Evolutionary conservation across 2,113 vertebrate species (phyloP).

Genomic region (Nothocercus nigrocapillus): DNA sequence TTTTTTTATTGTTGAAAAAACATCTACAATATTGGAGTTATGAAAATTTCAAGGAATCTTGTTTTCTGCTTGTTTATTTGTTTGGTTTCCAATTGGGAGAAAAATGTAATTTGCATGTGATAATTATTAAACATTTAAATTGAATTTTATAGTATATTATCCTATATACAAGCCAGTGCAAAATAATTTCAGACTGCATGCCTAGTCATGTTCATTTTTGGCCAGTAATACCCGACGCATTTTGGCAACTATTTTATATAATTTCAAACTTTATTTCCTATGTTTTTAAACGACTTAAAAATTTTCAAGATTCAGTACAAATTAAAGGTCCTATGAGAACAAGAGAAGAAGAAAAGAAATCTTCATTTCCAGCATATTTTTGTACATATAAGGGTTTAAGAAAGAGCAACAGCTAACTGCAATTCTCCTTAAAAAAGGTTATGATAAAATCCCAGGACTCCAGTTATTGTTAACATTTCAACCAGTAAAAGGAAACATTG

Average conservation of each 20-base stretch:
- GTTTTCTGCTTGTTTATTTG: not conserved
- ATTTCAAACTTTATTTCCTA: no score
- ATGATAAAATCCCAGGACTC: not conserved
- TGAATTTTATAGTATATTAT: not conserved
- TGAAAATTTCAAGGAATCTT: not conserved
- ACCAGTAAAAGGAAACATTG: not conserved
- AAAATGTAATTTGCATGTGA: not conserved
- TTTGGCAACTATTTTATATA: not conserved
- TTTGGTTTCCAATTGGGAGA: not conserved
- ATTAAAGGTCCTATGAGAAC: not conserved
- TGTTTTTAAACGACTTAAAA: not conserved
- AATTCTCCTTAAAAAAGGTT: not conserved
- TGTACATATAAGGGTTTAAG: not conserved
- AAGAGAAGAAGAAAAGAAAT: not conserved
- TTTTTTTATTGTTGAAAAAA: not conserved
- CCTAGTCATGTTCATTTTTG: not conserved
- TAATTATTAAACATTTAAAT: not conserved
- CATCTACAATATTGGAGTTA: not conserved
- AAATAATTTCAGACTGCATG: not conserved
- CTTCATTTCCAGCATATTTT: not conserved
- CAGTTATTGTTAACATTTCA: not conserved
- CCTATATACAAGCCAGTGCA: not conserved
- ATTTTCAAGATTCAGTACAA: not conserved
- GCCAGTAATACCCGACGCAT: not conserved
- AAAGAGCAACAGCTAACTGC: not conserved